These are phyloP conservation scores for Noctua janthina DNA, from an alignment of 2,888 invertebrate genomes.

Conservation along the genomic window DNA sequence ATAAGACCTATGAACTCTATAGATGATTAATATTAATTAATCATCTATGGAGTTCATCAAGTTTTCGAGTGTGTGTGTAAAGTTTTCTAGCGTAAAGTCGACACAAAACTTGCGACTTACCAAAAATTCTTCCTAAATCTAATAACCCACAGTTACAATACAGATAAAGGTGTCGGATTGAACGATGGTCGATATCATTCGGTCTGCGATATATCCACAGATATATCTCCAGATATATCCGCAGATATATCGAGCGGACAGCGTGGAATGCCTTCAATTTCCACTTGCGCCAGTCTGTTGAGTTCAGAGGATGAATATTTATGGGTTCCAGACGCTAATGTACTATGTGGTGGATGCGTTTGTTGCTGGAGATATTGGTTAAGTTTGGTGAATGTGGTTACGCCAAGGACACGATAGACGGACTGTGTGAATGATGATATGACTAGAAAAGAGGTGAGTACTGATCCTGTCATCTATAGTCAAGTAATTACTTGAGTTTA, in stretches of 20 bases:
- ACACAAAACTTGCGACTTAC: neutral
- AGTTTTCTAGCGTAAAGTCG: neutral
- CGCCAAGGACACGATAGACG: neutral
- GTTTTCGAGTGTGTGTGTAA: neutral
- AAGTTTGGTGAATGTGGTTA: neutral
- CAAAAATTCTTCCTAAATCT: constrained; percentile 36
- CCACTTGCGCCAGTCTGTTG: constrained; percentile 73
- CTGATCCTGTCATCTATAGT: neutral
- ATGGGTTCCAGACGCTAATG: constrained; percentile 73
- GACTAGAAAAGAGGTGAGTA: neutral
- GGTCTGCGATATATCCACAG: constrained; percentile 32
- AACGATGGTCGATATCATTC: constrained; percentile 53
- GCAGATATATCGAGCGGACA: constrained; percentile 62
- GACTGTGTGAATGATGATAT: neutral
- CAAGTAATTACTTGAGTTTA: too few species aligned
- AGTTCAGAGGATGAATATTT: constrained; percentile 80
- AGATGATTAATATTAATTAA: neutral
- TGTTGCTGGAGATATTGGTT: constrained; percentile 25
- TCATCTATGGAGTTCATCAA: too few species aligned
- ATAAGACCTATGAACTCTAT: too few species aligned
- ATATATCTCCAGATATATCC: constrained; percentile 38
- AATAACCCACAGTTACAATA: constrained; percentile 51
- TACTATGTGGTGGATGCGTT: constrained; percentile 68
- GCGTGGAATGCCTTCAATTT: constrained; percentile 78
- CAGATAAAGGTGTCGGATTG: constrained; percentile 52